A percentile compares a stretch with the other conserved stretches of the same genome.
These are phyloP conservation scores for Dinothrombium tinctorium DNA, from an alignment of 1,140 invertebrate species.

Conservation along the genomic window DNA sequence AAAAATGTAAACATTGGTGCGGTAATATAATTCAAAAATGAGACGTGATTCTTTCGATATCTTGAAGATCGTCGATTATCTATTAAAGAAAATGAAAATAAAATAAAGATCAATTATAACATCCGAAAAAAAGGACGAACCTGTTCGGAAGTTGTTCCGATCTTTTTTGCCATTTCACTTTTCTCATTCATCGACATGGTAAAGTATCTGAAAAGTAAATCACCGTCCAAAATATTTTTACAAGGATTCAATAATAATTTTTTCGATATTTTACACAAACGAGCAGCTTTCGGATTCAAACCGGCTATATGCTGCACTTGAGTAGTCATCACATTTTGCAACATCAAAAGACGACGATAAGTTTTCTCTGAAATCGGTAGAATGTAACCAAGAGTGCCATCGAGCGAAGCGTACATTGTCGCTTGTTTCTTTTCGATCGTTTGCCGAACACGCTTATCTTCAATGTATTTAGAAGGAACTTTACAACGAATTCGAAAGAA, in stretches of 20 bases:
- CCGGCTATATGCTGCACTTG: slow-evolving; percentile 58
- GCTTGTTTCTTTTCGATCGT: slow-evolving; percentile 45
- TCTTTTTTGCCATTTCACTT: slow-evolving; percentile 67
- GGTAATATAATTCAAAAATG: no score
- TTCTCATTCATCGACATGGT: slow-evolving; percentile 58
- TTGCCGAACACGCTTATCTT: slow-evolving; percentile 5
- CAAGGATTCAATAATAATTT: slow-evolving; percentile 41
- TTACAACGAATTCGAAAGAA: slow-evolving; percentile 71
- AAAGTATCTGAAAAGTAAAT: slow-evolving; percentile 63
- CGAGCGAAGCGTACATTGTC: slow-evolving; percentile 72
- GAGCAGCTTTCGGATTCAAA: slow-evolving; percentile 27
- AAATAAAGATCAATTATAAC: slow-evolving; percentile 3
- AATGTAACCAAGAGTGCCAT: slow-evolving; percentile 76
- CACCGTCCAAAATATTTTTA: slow-evolving; percentile 76
- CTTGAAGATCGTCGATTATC: slow-evolving; percentile 64
- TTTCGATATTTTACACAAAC: slow-evolving; percentile 16
- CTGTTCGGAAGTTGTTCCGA: slow-evolving; percentile 75
- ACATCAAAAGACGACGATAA: slow-evolving; percentile 76
- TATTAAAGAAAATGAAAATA: slow-evolving; percentile 16
- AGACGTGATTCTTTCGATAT: slow-evolving; percentile 62
- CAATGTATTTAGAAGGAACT: slow-evolving; percentile 23
- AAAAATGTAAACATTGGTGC: no score
- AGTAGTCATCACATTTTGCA: slow-evolving; percentile 73
- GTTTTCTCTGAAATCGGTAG: slow-evolving; percentile 79
- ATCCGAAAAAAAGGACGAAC: slow-evolving; percentile 14